A percentile compares a stretch with the other conserved stretches of the same genome.
Conservation (phyloP, 2,113 vertebrate species). For the Clinocottus analis region DNA sequence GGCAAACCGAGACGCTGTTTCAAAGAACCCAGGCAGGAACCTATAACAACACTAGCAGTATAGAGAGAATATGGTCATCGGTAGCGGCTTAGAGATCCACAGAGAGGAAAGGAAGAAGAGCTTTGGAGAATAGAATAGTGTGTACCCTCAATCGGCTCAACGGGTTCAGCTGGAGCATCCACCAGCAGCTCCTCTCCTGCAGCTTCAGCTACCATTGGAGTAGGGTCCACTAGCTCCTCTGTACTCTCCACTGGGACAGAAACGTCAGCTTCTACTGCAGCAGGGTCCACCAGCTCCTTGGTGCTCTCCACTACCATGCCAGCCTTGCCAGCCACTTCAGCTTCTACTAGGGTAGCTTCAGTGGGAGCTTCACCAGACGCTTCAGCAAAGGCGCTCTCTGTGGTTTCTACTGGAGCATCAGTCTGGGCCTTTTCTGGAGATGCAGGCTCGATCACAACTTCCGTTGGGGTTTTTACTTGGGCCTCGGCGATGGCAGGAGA, state of each 20-base stretch:
- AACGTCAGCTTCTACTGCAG: conserved; percentile 39
- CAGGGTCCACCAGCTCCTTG: conserved; percentile 60
- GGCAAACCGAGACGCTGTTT: background rate
- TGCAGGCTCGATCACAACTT: background rate
- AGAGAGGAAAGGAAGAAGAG: conserved; percentile 42
- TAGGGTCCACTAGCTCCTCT: conserved; percentile 58
- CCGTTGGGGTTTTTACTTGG: conserved; percentile 8
- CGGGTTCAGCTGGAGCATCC: conserved; percentile 48
- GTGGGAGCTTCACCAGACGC: too few species aligned
- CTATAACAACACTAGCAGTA: conserved; percentile 2
- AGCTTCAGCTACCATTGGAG: conserved; percentile 53
- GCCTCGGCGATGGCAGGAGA: background rate
- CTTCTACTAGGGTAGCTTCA: background rate
- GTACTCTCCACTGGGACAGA: conserved; percentile 14
- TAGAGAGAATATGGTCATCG: conserved; percentile 30
- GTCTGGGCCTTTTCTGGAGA: conserved; percentile 7
- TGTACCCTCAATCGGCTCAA: conserved; percentile 79
- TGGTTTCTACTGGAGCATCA: background rate
- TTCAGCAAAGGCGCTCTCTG: background rate
- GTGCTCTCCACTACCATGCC: conserved; percentile 35
- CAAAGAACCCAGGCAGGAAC: background rate
- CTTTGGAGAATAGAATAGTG: conserved; percentile 53
- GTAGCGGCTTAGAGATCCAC: conserved; percentile 34
- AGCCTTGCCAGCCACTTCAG: background rate
- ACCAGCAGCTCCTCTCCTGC: conserved; percentile 63